phyloP scores from a whole-genome alignment of 35 echinoderm and acorn worm genomes.

The Diadema setosum region DNA sequence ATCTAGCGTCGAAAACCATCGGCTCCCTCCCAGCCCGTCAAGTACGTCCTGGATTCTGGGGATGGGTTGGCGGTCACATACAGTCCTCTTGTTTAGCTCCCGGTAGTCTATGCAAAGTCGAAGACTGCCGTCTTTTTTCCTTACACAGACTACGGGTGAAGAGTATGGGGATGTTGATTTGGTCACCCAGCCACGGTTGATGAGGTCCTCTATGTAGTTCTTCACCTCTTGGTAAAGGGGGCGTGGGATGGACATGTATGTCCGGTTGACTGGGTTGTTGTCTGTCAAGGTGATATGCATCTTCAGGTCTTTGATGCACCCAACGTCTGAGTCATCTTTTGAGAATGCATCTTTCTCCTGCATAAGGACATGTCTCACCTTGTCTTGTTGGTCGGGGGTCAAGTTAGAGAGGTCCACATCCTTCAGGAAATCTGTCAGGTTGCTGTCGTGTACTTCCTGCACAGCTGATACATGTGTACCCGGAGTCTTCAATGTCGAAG shows the following conservation, averaged over 20 bases:
- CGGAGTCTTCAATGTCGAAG: background rate
- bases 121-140: constrained; percentile 44
- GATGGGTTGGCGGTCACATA: constrained; percentile 52
- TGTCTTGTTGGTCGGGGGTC: background rate
- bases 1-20: constrained; percentile 47
- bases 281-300: constrained; percentile 21
- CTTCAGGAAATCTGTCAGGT: too few species aligned
- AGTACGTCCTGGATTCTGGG: constrained; percentile 51
- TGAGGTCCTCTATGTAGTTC: constrained; percentile 17
- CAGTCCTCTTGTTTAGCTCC: constrained; percentile 51
- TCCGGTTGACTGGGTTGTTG: background rate
- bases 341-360: background rate
- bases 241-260: constrained; percentile 51
- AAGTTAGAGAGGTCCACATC: background rate
- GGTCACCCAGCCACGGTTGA: constrained; percentile 39
- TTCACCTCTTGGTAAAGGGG: constrained; percentile 72
- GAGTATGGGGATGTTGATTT: constrained; percentile 48
- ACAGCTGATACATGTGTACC: background rate
- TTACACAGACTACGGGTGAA: constrained; percentile 62
- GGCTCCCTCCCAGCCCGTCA: constrained; percentile 31
- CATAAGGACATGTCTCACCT: background rate
- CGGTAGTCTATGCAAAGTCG: constrained; percentile 53
- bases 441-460: constrained; percentile 25
- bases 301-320: background rate
- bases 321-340: background rate